phyloP scores from a whole-genome alignment of 2,888 invertebrate genomes.

The Allophyes oxyacanthae region DNA sequence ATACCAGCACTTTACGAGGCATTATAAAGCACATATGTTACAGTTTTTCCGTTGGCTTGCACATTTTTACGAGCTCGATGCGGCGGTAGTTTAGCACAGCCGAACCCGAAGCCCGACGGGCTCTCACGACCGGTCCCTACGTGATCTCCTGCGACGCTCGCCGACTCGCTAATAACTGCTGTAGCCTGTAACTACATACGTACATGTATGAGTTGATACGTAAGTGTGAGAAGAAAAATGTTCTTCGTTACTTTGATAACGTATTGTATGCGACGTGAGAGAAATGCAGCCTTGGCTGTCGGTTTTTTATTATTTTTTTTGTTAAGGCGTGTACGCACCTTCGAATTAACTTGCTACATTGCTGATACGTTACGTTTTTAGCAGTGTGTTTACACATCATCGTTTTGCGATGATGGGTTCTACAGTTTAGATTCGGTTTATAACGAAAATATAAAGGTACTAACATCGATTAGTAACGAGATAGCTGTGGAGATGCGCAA shows the following conservation, averaged over 20 bases:
- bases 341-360: too few relatives aligned
- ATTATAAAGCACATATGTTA: constrained; percentile 56
- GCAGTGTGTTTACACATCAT: too few relatives aligned
- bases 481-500: neutral
- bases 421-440: neutral
- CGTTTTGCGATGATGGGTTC: too few relatives aligned
- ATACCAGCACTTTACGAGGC: constrained; percentile 43
- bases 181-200: too few relatives aligned
- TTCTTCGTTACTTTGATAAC: constrained; percentile 54
- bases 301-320: neutral
- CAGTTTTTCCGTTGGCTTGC: constrained; percentile 79
- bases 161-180: constrained; percentile 74
- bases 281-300: constrained; percentile 22
- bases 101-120: constrained; percentile 33
- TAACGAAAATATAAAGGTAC: neutral
- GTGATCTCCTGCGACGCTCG: constrained; percentile 81
- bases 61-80: constrained; percentile 73
- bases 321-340: too few relatives aligned
- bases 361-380: too few relatives aligned
- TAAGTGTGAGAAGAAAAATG: constrained; percentile 49
- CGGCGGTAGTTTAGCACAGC: constrained; percentile 52
- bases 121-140: constrained; percentile 79
- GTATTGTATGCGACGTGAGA: constrained; percentile 44
- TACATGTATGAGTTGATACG: constrained; percentile 36
- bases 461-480: neutral